phyloP scores from a whole-genome alignment of 2,113 vertebrate genomes.

The Phylloscopus whistleri region DNA sequence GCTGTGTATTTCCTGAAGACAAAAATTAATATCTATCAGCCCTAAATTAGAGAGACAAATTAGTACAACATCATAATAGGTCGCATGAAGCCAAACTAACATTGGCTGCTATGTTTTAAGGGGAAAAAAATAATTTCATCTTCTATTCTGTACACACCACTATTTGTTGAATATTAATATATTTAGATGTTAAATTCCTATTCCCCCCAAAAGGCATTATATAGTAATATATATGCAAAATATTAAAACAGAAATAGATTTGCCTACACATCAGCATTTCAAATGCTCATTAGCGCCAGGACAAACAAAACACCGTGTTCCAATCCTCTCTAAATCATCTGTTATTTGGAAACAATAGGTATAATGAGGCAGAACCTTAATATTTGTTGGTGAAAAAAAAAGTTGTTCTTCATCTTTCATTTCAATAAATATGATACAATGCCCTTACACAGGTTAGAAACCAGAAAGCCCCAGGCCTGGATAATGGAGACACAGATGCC shows the following conservation, averaged over 20 bases:
- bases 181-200: slow-evolving; percentile 36
- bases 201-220: slow-evolving; percentile 40
- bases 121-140: not conserved
- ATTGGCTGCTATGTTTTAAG: not conserved
- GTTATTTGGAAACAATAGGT: slow-evolving; percentile 4
- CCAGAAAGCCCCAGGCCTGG: not conserved
- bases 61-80: not conserved
- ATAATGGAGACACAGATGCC: not conserved
- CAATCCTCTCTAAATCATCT: slow-evolving; percentile 35
- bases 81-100: not conserved
- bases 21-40: not conserved
- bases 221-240: slow-evolving; percentile 66
- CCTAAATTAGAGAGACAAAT: not conserved
- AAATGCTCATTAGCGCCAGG: not conserved
- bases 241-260: slow-evolving; percentile 57
- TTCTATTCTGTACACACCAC: not conserved
- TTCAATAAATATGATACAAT: not conserved
- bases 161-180: slow-evolving; percentile 54
- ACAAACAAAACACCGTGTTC: slow-evolving; percentile 38
- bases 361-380: slow-evolving; percentile 48
- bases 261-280: slow-evolving; percentile 55
- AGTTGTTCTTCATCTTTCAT: not conserved
- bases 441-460: not conserved
- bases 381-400: not conserved
- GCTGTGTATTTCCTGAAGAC: not conserved